Conservation (phyloP, 2,888 invertebrate genomes). For the Aelia acuminata region DNA sequence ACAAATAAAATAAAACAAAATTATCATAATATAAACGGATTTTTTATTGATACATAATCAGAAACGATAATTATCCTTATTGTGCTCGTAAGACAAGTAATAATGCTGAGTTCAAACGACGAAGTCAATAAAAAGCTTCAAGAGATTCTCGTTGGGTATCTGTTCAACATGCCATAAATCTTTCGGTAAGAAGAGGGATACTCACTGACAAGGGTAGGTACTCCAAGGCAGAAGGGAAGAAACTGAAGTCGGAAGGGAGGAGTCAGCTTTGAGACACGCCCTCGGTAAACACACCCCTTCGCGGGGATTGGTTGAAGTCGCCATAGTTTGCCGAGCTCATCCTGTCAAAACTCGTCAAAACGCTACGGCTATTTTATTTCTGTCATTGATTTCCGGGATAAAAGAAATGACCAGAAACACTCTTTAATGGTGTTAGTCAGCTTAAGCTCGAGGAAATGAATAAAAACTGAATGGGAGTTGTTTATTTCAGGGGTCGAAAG, state of each 20-base stretch:
- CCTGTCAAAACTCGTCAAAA: neutral
- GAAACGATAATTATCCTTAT: too few relatives aligned
- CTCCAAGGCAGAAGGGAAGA: neutral
- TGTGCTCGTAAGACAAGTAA: too few relatives aligned
- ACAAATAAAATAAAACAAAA: too few relatives aligned
- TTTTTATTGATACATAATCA: too few relatives aligned
- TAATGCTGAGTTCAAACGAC: neutral
- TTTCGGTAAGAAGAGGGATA: neutral
- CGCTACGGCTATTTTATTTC: conserved; percentile 7
- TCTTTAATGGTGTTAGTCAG: neutral
- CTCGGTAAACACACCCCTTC: neutral
- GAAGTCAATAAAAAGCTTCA: neutral
- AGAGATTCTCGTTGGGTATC: neutral
- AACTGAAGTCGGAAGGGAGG: neutral
- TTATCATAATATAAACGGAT: too few relatives aligned
- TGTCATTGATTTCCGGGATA: neutral
- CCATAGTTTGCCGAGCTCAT: neutral
- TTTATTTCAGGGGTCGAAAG: too few relatives aligned
- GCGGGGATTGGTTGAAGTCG: neutral
- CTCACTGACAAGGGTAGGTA: conserved; percentile 21
- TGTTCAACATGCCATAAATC: neutral
- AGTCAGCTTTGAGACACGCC: neutral
- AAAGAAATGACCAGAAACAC: neutral
- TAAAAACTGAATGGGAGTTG: neutral
- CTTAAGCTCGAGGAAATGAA: neutral